Evolutionary conservation across 2,797 vertebrate genomes (phyloP).

Genomic region (Pristis pectinata): DNA sequence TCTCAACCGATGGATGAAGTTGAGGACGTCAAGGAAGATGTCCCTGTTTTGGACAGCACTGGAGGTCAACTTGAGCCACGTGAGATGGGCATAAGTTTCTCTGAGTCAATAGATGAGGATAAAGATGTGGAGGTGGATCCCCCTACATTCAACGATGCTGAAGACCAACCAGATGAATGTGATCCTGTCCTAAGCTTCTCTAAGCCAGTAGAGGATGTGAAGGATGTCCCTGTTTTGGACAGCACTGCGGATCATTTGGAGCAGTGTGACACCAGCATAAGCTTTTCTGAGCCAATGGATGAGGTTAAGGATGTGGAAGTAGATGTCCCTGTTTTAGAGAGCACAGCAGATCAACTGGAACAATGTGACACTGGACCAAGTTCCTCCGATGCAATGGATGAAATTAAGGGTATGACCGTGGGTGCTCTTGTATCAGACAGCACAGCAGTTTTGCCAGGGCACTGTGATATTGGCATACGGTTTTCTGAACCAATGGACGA

Average conservation of each 20-base stretch:
- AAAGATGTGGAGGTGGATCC: too few relatives aligned
- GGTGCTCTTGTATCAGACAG: background rate
- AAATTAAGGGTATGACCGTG: conserved; percentile 9
- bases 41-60: background rate
- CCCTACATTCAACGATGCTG: too few relatives aligned
- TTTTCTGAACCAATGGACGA: background rate
- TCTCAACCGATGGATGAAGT: background rate
- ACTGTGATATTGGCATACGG: background rate
- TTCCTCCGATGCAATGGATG: background rate
- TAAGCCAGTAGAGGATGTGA: background rate
- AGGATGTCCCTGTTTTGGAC: background rate
- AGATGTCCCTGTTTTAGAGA: background rate
- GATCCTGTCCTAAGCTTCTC: background rate
- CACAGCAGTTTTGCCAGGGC: background rate
- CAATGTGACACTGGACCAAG: background rate
- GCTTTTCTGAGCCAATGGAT: background rate
- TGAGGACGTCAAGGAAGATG: background rate
- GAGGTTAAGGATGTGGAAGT: conserved; percentile 15
- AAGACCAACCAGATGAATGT: background rate
- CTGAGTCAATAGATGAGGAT: too few relatives aligned
- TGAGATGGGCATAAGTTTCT: too few relatives aligned
- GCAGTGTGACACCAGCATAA: background rate
- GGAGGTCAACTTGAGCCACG: background rate
- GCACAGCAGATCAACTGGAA: too few relatives aligned
- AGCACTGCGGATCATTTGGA: background rate